Conservation (phyloP, 2,113 vertebrate genomes). For the Aythya baeri region DNA sequence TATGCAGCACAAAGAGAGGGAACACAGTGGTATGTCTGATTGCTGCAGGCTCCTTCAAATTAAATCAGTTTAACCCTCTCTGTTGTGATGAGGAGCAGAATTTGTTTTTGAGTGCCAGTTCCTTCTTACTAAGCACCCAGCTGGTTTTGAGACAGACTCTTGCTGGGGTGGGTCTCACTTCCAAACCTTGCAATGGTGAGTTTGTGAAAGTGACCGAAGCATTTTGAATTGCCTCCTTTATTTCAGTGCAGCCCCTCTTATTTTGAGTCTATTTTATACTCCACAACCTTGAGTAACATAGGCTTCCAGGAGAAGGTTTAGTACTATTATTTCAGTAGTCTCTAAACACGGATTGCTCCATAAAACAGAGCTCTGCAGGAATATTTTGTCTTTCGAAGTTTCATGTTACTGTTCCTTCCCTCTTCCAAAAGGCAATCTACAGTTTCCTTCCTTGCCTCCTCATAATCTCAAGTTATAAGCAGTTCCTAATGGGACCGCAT, state of each 20-base stretch:
- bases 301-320: not conserved
- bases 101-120: not conserved
- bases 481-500: not conserved
- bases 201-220: not conserved
- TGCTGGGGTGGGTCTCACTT: not conserved
- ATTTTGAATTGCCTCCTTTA: not conserved
- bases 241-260: not conserved
- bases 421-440: not conserved
- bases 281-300: not conserved
- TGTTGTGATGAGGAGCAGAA: not conserved
- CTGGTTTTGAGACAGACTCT: not conserved
- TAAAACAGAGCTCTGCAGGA: not conserved
- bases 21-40: not conserved
- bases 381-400: not conserved
- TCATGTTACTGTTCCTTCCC: not conserved
- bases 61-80: constrained; percentile 22
- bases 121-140: not conserved
- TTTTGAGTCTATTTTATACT: not conserved
- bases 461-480: not conserved
- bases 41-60: constrained; percentile 14
- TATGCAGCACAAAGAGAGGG: not conserved
- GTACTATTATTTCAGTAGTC: not conserved
- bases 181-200: not conserved
- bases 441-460: not conserved
- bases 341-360: not conserved